Conservation (phyloP, 2,797 vertebrate species). For the Enteromius argenteus region DNA sequence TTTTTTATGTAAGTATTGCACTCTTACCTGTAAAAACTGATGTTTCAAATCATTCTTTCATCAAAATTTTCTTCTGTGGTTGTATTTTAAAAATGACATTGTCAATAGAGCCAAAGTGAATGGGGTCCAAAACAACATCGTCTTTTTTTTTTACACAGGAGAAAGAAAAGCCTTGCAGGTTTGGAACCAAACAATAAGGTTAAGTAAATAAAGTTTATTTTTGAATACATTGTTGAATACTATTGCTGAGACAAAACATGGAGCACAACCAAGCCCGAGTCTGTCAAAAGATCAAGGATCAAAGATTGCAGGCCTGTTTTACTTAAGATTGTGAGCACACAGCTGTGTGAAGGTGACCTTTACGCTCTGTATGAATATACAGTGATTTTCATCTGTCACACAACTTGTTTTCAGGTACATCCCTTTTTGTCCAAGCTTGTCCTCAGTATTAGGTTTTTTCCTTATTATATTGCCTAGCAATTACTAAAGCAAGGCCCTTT, state of each 20-base stretch:
- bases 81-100: background rate
- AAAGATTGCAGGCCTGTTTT: slow-evolving; percentile 69
- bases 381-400: slow-evolving; percentile 4
- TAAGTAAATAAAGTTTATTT: background rate
- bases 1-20: background rate
- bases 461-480: background rate
- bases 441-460: background rate
- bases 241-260: background rate
- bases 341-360: slow-evolving; percentile 31
- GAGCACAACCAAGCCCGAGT: slow-evolving; percentile 57
- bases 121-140: background rate
- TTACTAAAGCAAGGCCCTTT: background rate
- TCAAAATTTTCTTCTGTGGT: background rate
- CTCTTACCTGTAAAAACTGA: background rate
- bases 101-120: background rate
- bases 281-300: slow-evolving; percentile 64
- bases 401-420: no score
- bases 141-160: background rate
- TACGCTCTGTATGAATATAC: slow-evolving; percentile 6
- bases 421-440: background rate
- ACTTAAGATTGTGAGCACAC: slow-evolving; percentile 19
- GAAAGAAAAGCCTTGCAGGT: background rate
- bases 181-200: background rate
- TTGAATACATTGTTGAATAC: background rate
- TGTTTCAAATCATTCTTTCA: background rate